A percentile compares a stretch with the other conserved stretches of the same genome.
Conservation (phyloP, 1,140 invertebrate species). For the Brachionus sp. region DNA sequence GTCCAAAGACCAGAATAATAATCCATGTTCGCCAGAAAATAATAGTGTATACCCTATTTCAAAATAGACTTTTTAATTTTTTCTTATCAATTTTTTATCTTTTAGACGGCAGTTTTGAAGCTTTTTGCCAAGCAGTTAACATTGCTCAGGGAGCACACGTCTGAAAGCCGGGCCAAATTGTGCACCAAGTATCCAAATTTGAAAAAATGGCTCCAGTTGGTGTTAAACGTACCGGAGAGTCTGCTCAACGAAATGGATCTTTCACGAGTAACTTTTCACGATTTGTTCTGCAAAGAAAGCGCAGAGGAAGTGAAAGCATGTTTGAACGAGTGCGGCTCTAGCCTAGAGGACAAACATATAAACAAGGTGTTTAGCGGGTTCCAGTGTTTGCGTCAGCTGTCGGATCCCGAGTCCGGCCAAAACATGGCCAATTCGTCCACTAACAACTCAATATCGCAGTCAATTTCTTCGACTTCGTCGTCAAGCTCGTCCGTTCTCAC, state of each 20-base stretch:
- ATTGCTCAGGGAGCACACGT: not conserved
- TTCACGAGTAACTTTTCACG: not conserved
- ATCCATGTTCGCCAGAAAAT: not conserved
- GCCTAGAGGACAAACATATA: not conserved
- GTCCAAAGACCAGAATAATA: slow-evolving; percentile 3
- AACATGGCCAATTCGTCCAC: not conserved
- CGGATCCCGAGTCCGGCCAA: not conserved
- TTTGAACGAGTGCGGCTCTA: not conserved
- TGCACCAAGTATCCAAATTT: slow-evolving; percentile 22
- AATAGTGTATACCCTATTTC: not conserved
- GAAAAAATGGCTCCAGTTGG: slow-evolving; percentile 20
- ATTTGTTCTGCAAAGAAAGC: not conserved
- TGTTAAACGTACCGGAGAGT: slow-evolving; percentile 6
- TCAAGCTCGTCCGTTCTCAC: not conserved
- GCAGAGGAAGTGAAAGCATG: not conserved
- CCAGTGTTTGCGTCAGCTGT: not conserved
- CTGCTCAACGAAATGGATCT: not conserved
- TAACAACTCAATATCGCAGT: not conserved
- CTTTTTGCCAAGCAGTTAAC: slow-evolving; percentile 27
- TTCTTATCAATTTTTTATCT: not conserved
- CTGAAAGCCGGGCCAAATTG: not conserved
- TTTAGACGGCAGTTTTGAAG: slow-evolving; percentile 2
- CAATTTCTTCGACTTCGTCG: not conserved
- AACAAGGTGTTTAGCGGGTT: not conserved
- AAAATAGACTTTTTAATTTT: not conserved